Percentiles rank a stretch among this genome's conserved stretches.
Conservation (phyloP, 2,113 vertebrate genomes). For the Oriolus oriolus region DNA sequence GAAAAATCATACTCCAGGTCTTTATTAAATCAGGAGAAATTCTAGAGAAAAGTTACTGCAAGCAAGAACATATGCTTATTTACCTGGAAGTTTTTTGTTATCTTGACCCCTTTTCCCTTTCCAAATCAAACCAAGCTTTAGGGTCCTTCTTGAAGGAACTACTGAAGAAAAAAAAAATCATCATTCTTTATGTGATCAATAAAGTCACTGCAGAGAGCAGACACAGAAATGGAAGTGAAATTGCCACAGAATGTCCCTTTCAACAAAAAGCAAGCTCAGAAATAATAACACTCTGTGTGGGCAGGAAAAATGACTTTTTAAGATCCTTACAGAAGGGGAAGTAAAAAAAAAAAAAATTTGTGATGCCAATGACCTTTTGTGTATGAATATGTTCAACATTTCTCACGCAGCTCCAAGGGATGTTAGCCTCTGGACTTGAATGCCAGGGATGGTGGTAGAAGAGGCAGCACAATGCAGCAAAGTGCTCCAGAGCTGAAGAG, state of each 20-base stretch:
- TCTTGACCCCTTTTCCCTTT: not conserved
- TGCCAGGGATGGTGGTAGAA: fast-evolving
- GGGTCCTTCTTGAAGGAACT: not conserved
- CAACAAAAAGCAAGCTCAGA: not conserved
- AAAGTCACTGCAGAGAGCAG: not conserved
- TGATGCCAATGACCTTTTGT: not conserved
- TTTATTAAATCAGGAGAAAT: not conserved
- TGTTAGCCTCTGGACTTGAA: not conserved
- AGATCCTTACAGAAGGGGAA: not conserved
- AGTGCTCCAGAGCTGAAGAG: not conserved
- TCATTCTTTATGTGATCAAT: not conserved
- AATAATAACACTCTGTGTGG: not conserved
- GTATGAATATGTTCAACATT: not conserved
- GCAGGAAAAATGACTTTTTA: not conserved
- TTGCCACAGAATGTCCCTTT: not conserved
- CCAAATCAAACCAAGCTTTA: not conserved
- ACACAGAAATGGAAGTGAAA: not conserved
- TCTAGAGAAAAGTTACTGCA: not conserved
- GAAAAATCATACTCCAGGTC: not conserved
- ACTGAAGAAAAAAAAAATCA: not conserved
- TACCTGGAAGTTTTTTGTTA: not conserved
- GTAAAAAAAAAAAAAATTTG: not conserved
- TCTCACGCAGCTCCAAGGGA: not conserved
- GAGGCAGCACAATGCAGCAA: not conserved
- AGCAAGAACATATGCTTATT: not conserved